phyloP scores from a whole-genome alignment of 2,797 vertebrate species.

The Chaetodon trifasciatus region DNA sequence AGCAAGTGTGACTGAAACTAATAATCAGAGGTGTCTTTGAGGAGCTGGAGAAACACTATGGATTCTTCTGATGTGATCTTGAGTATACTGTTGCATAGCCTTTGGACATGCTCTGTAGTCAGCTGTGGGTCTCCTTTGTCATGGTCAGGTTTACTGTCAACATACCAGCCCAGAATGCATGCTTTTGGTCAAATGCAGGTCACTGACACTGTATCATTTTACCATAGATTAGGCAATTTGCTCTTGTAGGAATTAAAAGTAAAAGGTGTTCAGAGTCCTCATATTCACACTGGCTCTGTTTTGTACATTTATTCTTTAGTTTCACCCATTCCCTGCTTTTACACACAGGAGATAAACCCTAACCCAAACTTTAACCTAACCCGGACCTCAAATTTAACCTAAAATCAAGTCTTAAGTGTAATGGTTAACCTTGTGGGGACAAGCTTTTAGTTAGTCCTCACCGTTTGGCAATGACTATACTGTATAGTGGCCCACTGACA shows the following conservation, averaged over 20 bases:
- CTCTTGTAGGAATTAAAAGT: slow-evolving; percentile 16
- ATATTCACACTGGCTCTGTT: background rate
- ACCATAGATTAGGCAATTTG: slow-evolving; percentile 33
- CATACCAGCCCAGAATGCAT: slow-evolving; percentile 30
- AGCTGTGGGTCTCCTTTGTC: slow-evolving; percentile 48
- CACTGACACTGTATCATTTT: slow-evolving; percentile 38
- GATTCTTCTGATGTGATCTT: slow-evolving; percentile 40
- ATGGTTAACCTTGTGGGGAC: background rate
- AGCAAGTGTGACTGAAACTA: slow-evolving; percentile 17
- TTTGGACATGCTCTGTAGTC: slow-evolving; percentile 38
- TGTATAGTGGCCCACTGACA: background rate
- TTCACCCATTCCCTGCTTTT: background rate
- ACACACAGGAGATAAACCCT: background rate
- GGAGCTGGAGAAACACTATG: slow-evolving; percentile 6
- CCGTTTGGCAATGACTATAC: background rate
- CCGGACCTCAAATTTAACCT: background rate
- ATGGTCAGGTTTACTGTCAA: slow-evolving; percentile 47
- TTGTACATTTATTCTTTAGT: slow-evolving; percentile 2
- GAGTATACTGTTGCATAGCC: slow-evolving; percentile 69
- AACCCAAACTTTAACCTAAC: slow-evolving; percentile 1
- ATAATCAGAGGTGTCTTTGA: slow-evolving; percentile 26
- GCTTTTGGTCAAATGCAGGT: slow-evolving; percentile 50
- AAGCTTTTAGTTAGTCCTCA: background rate
- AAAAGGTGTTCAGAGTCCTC: background rate
- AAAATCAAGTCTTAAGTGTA: background rate